Conservation (phyloP, 2,113 vertebrate genomes). For the Triplophysa rosa region DNA sequence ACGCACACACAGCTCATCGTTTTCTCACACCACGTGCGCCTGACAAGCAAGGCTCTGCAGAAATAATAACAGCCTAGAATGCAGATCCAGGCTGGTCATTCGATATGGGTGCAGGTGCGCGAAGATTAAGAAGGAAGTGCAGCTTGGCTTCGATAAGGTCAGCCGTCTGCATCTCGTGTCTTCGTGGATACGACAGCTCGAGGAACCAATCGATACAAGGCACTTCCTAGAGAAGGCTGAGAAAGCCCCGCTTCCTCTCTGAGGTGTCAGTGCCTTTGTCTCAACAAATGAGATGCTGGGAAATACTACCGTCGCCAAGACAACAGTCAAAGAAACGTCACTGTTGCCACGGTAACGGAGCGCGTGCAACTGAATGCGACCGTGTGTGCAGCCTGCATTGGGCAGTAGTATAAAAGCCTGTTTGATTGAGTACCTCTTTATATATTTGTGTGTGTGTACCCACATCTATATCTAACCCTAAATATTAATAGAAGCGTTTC, state of each 20-base stretch:
- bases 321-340: slow-evolving; percentile 58
- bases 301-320: slow-evolving; percentile 63
- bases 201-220: not conserved
- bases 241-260: not conserved
- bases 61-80: slow-evolving; percentile 33
- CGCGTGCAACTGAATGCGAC: slow-evolving; percentile 19
- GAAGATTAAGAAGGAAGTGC: not conserved
- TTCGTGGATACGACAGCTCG: not conserved
- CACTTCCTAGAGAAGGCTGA: not conserved
- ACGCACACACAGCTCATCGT: slow-evolving; percentile 26
- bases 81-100: not conserved
- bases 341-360: slow-evolving; percentile 58
- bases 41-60: slow-evolving; percentile 18
- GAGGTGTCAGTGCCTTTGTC: slow-evolving; percentile 26
- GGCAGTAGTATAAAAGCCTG: not conserved
- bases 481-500: not conserved
- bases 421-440: slow-evolving; percentile 13
- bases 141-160: not conserved
- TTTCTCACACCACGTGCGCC: slow-evolving; percentile 17
- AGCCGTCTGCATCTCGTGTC: not conserved
- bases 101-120: slow-evolving; percentile 11
- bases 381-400: slow-evolving; percentile 21
- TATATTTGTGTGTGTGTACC: too few species aligned
- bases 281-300: slow-evolving; percentile 53
- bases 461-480: not conserved